Percentiles rank a stretch among this genome's conserved stretches.
Evolutionary conservation across 2,888 invertebrate species (phyloP).

Genomic region (Drosophila picticornis): DNA sequence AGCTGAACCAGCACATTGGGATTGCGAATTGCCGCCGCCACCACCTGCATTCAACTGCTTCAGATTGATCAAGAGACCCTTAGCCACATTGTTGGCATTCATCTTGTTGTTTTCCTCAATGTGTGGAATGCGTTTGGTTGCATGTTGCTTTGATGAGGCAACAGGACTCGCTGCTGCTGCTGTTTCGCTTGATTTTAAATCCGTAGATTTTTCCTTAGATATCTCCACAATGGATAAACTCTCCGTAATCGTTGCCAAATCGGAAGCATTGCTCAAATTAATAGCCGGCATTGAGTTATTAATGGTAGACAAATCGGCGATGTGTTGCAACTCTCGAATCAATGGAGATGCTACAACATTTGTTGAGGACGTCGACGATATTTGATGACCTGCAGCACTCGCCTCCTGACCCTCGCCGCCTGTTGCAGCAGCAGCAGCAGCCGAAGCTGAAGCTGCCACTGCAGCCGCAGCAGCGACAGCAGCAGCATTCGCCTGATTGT

Average conservation of each 20-base stretch:
- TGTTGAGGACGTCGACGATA: slow-evolving; percentile 38
- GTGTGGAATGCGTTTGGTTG: slow-evolving; percentile 83
- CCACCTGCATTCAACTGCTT: slow-evolving; percentile 62
- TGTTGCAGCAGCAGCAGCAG: background rate
- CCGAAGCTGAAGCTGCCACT: background rate
- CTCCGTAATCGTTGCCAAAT: slow-evolving; percentile 95
- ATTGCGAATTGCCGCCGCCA: slow-evolving; percentile 8
- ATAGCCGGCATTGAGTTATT: slow-evolving; percentile 90
- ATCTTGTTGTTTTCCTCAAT: slow-evolving; percentile 85
- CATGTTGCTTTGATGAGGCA: slow-evolving; percentile 72
- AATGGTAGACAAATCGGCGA: slow-evolving; percentile 89
- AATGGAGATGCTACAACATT: slow-evolving; percentile 77
- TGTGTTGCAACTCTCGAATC: slow-evolving; percentile 86
- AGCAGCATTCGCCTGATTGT: slow-evolving; percentile 83
- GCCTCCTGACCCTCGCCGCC: background rate
- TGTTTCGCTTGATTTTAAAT: slow-evolving; percentile 27
- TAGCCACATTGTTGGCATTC: slow-evolving; percentile 84
- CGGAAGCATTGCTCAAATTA: slow-evolving; percentile 86
- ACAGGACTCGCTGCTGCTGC: background rate
- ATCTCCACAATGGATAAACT: slow-evolving; percentile 89
- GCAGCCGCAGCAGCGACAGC: background rate
- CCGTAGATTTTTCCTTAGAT: slow-evolving; percentile 41
- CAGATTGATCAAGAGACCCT: slow-evolving; percentile 83
- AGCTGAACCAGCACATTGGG: slow-evolving; percentile 81
- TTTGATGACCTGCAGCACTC: slow-evolving; percentile 66